These are phyloP conservation scores for Hylaea fasciaria DNA, from an alignment of 2,888 invertebrate species.

Conservation along the genomic window DNA sequence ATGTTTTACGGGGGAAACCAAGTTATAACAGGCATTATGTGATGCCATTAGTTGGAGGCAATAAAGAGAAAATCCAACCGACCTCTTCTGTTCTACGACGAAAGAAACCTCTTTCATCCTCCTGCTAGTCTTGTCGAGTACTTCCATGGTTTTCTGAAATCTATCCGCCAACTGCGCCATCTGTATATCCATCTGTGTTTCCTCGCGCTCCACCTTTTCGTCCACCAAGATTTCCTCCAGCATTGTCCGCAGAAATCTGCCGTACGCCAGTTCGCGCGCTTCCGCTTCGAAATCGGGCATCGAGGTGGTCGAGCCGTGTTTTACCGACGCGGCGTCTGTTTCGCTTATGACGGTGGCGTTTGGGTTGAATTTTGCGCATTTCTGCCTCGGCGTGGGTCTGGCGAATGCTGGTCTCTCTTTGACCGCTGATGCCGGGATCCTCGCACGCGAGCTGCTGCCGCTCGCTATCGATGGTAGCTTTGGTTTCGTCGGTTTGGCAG, in stretches of 20 bases:
- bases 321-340: slow-evolving; percentile 56
- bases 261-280: slow-evolving; percentile 66
- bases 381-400: slow-evolving; percentile 9
- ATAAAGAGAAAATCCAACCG: too few relatives aligned
- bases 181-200: slow-evolving; percentile 73
- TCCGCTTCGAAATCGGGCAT: slow-evolving; percentile 63
- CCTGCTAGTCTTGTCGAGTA: slow-evolving; percentile 75
- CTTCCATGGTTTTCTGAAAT: slow-evolving; percentile 73
- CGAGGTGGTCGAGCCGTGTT: slow-evolving; percentile 44
- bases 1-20: too few relatives aligned
- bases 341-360: slow-evolving; percentile 51
- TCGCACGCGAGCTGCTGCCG: slow-evolving; percentile 48
- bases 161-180: slow-evolving; percentile 74
- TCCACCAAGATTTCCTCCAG: slow-evolving; percentile 71
- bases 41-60: too few relatives aligned
- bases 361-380: slow-evolving; percentile 49
- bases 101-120: slow-evolving; percentile 77
- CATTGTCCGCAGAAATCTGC: slow-evolving; percentile 68
- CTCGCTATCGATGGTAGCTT: slow-evolving; percentile 58
- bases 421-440: slow-evolving; percentile 34
- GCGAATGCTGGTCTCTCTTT: slow-evolving; percentile 47
- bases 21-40: too few relatives aligned
- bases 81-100: slow-evolving; percentile 78
- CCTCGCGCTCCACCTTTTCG: slow-evolving; percentile 72
- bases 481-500: slow-evolving; percentile 50